Evolutionary conservation across 1,140 invertebrate species (phyloP).

Genomic region (Ladona fulva): DNA sequence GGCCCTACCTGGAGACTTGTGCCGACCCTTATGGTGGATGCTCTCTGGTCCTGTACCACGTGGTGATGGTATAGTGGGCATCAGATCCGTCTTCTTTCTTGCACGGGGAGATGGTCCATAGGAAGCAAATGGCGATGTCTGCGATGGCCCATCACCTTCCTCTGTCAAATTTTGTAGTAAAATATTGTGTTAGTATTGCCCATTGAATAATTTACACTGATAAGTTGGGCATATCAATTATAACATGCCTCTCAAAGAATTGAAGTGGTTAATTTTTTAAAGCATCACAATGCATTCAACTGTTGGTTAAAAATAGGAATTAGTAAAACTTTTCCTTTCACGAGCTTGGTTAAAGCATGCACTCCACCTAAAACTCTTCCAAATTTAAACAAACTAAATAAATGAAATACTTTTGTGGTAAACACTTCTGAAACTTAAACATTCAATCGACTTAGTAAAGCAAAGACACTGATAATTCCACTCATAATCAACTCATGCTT

Average conservation of each 20-base stretch:
- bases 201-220: too few species aligned
- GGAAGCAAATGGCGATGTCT: background rate
- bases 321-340: background rate
- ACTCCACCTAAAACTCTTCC: background rate
- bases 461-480: conserved; percentile 6
- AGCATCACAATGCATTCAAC: conserved; percentile 6
- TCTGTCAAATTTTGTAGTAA: background rate
- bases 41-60: conserved; percentile 36
- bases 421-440: background rate
- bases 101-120: conserved; percentile 49
- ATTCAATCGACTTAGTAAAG: background rate
- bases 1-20: conserved; percentile 51
- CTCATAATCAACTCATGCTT: background rate
- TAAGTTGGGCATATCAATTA: background rate
- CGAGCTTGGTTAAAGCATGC: background rate
- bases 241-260: background rate
- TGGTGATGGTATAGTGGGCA: conserved; percentile 74
- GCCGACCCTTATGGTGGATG: background rate
- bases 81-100: conserved; percentile 79
- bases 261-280: background rate
- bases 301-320: background rate
- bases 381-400: background rate
- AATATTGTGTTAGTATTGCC: too few species aligned
- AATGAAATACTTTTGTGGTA: background rate
- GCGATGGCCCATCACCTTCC: background rate